Base-by-base conservation (phyloP, 2,888 invertebrate genomes). In the Cryptocephalus moraei region DNA sequence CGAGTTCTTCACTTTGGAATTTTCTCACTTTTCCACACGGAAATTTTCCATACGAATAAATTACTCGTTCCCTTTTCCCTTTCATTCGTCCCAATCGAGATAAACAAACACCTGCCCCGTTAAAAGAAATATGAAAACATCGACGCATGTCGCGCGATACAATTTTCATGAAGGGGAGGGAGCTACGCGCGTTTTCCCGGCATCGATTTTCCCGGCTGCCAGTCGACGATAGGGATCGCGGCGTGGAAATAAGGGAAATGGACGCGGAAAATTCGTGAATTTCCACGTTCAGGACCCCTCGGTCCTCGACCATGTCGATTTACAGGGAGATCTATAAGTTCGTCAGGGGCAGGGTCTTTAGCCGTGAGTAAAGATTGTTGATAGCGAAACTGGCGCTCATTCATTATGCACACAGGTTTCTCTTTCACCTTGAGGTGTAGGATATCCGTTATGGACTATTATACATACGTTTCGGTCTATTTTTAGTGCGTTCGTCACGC, bases 321-420 rank as follows among this genome's bases (percentile, higher is more conserved):
- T 51, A 50, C 46, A 54, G 52, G 48, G 55, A 58, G 44, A 44
- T 62, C 43, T 50, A 47, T 41, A 51, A 46, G 14, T 47, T 55
- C 33, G 43, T 60, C 32, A 51, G 57, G 39, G 41, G 46, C n/a
- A 49, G 59, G 46, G 55, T 58, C 45, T 55, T 55, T 40, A 50
- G 53, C 36, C 55, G 60, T 60, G 53, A 59, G 60, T 60, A 48
- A n/a, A 9, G 4, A 36, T 11, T 14, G 10, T 47, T 46, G 45
- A 9, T 32, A 11, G 22, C 22, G 22, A 22, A 22, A 22, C 22
- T 14, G 41, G 22, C 14, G 12, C 31, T 10, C 13, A 12, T 9
- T 44, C 34, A 41, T 32, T 13, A 43, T 43, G 12, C 10, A 32
- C 8, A 43, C n/a, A 33, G n/a, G n/a, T 32, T 32, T 31, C 32